Evolutionary conservation across 2,113 vertebrate genomes (phyloP), one percentile per base, ranked within the genome.

Genomic region (Hippoglossus stenolepis): DNA sequence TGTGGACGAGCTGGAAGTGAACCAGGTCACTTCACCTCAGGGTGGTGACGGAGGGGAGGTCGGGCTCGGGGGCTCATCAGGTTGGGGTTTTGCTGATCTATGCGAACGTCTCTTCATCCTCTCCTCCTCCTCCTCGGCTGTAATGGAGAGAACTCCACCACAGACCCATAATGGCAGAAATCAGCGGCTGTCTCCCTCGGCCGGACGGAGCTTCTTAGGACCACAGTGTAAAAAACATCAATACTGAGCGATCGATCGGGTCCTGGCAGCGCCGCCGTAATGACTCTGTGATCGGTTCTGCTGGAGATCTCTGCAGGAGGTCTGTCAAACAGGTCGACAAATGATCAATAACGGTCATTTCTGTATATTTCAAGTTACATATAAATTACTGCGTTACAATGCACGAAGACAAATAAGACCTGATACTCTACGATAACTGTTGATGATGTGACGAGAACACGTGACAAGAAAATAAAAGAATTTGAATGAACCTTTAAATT

Each of bases 221-320:
- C 76, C 61, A 56, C 66, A 26, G 65, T 43, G 72, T 80, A 77
- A 79, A 66, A 53, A 2, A 0, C 28, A 68, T 85, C 82, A 38
- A 84, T 84, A 71, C 21, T 7, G 24, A 43, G 47, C 2, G 23
- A 80, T 84, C 64, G 64, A 80, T 69, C 18, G 10, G 64, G 49
- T 2, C 38, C 26, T 74, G 70, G 81, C 66, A 75, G 72, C 38
- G 2, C 12, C 21, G 3, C n/a, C 56, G 75, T 62, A 61, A 75
- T 26, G 77, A 80, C 14, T 45, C 59, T 54, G 62, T 79, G 67
- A 71, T 75, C 71, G 72, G 17, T 61, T 56, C 54, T 0, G 45
- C 71, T 68, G 49, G 47, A 17, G 26, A n/a, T 72, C 68, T 73
- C 26, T n/a, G 13, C 3, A 0, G 53, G n/a, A 23, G 53, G 12